These are phyloP conservation scores for Parnassius smintheus DNA, from an alignment of 2,888 invertebrate genomes.

Conservation along the genomic window DNA sequence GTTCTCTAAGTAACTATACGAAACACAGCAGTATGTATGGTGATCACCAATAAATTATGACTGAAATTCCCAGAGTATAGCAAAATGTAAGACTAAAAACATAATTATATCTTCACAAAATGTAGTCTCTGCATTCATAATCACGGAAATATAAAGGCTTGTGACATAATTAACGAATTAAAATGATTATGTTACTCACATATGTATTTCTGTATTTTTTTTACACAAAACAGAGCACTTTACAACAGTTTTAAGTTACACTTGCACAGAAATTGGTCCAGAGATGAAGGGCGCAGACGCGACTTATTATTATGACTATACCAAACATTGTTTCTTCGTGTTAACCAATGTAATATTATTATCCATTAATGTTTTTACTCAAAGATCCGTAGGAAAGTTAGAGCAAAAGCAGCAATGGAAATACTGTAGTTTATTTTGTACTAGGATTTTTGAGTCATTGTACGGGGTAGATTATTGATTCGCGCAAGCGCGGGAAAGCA, in stretches of 20 bases:
- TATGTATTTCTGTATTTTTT: conserved; percentile 49
- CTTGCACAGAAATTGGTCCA: conserved; percentile 67
- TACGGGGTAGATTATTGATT: conserved; percentile 63
- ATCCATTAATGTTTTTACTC: conserved; percentile 38
- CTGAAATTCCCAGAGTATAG: too few species aligned
- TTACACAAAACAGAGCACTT: conserved; percentile 64
- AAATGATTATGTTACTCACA: conserved; percentile 49
- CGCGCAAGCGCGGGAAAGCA: conserved; percentile 66
- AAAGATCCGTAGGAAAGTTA: neutral
- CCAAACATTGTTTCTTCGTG: conserved; percentile 40
- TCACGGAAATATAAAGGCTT: too few species aligned
- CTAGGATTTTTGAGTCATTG: conserved; percentile 26
- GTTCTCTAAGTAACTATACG: too few species aligned
- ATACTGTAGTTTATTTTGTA: neutral
- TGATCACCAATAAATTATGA: too few species aligned
- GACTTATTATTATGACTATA: conserved; percentile 39
- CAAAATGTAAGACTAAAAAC: too few species aligned
- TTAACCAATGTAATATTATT: neutral
- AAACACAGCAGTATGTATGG: too few species aligned
- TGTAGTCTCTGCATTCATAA: too few species aligned
- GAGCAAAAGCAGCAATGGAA: conserved; percentile 42
- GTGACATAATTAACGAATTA: neutral
- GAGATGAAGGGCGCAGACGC: conserved; percentile 72
- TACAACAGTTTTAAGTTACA: conserved; percentile 59
- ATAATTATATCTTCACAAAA: too few species aligned